A percentile compares a stretch with the other conserved stretches of the same genome.
Evolutionary conservation across 2,797 vertebrate genomes (phyloP).

Genomic region (Clarias laeviceps): DNA sequence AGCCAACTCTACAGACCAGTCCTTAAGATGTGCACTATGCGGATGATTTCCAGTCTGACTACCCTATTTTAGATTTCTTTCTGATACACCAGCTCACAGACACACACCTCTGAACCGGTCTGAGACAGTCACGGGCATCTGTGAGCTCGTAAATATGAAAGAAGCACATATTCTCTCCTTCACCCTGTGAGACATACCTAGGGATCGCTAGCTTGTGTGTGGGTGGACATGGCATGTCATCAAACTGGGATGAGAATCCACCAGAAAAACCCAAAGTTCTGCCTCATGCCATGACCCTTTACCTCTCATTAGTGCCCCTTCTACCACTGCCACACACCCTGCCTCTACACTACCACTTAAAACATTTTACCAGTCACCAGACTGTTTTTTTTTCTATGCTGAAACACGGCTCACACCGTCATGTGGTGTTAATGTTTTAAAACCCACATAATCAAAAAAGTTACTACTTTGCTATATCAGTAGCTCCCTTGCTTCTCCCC

Average conservation of each 20-base stretch:
- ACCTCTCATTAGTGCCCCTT: neutral
- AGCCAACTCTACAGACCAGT: neutral
- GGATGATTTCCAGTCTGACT: neutral
- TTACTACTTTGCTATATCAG: slow-evolving; percentile 25
- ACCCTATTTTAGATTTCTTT: neutral
- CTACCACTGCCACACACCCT: neutral
- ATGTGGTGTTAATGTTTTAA: neutral
- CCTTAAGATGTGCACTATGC: neutral
- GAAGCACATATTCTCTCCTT: neutral
- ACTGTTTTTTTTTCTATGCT: neutral
- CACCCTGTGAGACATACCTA: neutral
- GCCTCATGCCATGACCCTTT: neutral
- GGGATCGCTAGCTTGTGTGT: neutral
- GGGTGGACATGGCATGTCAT: neutral
- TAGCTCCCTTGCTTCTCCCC: slow-evolving; percentile 41
- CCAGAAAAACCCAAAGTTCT: neutral
- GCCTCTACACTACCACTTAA: neutral
- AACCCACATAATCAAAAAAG: slow-evolving; percentile 58
- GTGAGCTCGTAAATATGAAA: neutral
- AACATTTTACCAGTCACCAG: too few relatives aligned
- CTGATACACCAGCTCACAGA: neutral
- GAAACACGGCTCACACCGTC: neutral
- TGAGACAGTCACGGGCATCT: neutral
- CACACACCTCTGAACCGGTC: neutral
- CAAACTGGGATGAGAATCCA: neutral